These are phyloP conservation scores for Chelmon rostratus DNA, from an alignment of 2,797 vertebrate species.

Conservation along the genomic window DNA sequence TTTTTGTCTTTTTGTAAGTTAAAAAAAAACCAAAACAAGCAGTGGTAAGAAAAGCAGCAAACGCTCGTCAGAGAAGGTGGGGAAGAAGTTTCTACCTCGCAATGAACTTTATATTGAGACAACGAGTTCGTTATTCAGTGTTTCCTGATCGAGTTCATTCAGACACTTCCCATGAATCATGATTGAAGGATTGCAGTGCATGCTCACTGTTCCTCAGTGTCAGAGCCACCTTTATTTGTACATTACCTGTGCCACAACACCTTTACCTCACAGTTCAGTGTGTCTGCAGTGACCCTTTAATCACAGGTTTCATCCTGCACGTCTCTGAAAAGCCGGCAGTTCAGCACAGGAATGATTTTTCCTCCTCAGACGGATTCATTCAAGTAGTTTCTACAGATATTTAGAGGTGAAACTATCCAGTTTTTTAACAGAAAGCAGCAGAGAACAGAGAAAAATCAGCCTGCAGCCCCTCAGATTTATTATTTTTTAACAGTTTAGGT, in stretches of 20 bases:
- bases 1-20: constrained; percentile 37
- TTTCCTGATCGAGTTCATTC: no score
- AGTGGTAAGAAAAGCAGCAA: background rate
- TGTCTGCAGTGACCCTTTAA: no score
- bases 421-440: no score
- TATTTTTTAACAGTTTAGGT: no score
- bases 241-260: no score
- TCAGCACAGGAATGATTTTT: background rate
- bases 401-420: background rate
- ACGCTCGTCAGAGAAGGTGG: constrained; percentile 3
- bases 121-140: background rate
- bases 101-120: background rate
- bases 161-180: no score
- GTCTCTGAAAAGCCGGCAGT: no score
- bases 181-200: no score
- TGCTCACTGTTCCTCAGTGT: no score
- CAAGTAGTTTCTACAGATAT: background rate
- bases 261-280: no score
- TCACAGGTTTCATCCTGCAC: no score
- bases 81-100: background rate
- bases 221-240: no score
- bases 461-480: background rate
- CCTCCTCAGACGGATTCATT: background rate
- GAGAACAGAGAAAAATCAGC: background rate
- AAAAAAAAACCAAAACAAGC: constrained; percentile 10